Conservation (phyloP, 2,113 vertebrate genomes). For the Tachuris rubrigastra region DNA sequence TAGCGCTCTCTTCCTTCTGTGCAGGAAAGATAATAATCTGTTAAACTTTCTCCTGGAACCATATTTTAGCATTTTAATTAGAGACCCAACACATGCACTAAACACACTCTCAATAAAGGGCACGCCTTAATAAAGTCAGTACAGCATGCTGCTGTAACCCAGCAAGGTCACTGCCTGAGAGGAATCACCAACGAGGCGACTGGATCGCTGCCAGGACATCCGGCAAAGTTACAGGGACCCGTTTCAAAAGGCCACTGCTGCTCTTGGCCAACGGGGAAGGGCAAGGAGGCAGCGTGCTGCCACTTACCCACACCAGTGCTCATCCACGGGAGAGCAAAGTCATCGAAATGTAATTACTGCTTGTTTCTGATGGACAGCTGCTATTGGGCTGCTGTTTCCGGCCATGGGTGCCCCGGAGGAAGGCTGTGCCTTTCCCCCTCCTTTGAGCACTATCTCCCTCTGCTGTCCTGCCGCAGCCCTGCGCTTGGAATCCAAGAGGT, state of each 20-base stretch:
- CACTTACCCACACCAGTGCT: not conserved
- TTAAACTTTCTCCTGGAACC: constrained; percentile 54
- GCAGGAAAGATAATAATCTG: constrained; percentile 56
- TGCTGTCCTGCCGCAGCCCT: constrained; percentile 11
- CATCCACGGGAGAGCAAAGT: not conserved
- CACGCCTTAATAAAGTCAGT: constrained; percentile 44
- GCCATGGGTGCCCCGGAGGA: not conserved
- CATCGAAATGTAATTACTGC: no score
- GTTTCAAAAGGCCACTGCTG: not conserved
- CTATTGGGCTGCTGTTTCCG: not conserved
- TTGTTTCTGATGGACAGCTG: not conserved
- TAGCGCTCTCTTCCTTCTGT: not conserved
- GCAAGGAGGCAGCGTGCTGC: not conserved
- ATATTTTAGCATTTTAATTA: constrained; percentile 73
- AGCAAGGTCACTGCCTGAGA: constrained; percentile 54
- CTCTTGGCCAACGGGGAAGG: not conserved
- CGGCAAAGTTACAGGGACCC: not conserved
- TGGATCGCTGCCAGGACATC: constrained; percentile 22
- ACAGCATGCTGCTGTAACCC: constrained; percentile 45
- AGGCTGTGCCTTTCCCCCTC: not conserved
- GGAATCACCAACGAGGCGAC: constrained; percentile 41
- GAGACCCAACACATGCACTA: constrained; percentile 37
- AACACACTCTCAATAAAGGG: constrained; percentile 49
- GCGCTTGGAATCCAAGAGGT: not conserved
- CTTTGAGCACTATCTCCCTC: constrained; percentile 47